A percentile compares a stretch with the other conserved stretches of the same genome.
Conservation (phyloP, 2,113 vertebrate species). For the Prochilodus magdalenae region DNA sequence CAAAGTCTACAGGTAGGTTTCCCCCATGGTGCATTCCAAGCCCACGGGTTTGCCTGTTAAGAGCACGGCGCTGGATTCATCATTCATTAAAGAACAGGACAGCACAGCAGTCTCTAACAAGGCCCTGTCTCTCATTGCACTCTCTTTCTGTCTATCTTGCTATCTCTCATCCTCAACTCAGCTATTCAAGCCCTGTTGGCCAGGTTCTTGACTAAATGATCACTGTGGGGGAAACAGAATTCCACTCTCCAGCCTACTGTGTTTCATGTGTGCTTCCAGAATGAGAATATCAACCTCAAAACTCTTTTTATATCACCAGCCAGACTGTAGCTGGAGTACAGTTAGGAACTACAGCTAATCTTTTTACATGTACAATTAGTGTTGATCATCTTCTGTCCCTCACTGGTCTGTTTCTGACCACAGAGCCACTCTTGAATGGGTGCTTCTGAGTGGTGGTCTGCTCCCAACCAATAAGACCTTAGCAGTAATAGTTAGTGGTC, state of each 20-base stretch:
- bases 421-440: no score
- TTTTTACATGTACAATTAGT: no score
- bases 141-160: not conserved
- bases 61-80: slow-evolving; percentile 13
- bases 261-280: not conserved
- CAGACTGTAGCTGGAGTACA: no score
- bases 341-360: no score
- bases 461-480: no score
- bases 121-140: no score
- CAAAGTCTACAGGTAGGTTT: not conserved
- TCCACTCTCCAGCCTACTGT: not conserved
- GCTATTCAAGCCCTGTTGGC: no score
- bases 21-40: not conserved
- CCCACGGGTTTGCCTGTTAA: not conserved
- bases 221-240: slow-evolving; percentile 8
- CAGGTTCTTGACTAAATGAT: not conserved
- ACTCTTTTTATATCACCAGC: no score
- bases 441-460: no score
- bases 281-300: not conserved
- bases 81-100: slow-evolving; percentile 39
- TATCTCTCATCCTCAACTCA: not conserved
- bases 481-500: no score
- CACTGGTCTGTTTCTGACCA: no score
- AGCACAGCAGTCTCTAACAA: not conserved
- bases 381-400: no score